Percentiles rank a stretch among this genome's conserved stretches.
phyloP scores from a whole-genome alignment of 2,888 invertebrate genomes.

The Anagyrus pseudococci region DNA sequence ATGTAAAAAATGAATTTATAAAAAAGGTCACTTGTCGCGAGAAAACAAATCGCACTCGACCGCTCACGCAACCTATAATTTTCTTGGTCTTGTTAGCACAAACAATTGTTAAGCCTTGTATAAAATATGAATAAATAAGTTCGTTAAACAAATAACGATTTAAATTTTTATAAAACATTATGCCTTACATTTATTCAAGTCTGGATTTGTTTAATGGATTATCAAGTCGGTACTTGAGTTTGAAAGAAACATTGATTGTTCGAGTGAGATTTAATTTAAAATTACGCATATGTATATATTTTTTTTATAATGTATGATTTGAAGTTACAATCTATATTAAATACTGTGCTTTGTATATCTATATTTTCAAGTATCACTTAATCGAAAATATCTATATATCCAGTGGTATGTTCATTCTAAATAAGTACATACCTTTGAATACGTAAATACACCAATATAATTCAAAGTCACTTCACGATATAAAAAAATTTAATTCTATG shows the following conservation, averaged over 20 bases:
- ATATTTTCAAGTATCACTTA: neutral
- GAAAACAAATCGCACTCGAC: too few species aligned
- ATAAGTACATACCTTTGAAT: neutral
- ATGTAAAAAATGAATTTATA: constrained; percentile 33
- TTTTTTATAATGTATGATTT: neutral
- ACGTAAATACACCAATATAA: too few species aligned
- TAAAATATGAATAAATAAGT: constrained; percentile 33
- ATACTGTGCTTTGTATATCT: constrained; percentile 5
- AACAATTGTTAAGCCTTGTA: constrained; percentile 25
- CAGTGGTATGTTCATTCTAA: neutral
- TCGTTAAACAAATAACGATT: constrained; percentile 31
- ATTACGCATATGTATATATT: neutral
- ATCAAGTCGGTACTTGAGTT: constrained; percentile 18
- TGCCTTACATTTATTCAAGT: constrained; percentile 27
- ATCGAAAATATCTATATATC: neutral
- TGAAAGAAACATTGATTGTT: neutral
- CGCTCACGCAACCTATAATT: too few species aligned
- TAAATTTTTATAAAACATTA: constrained; percentile 34
- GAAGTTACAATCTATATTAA: neutral
- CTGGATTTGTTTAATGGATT: constrained; percentile 26
- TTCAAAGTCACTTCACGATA: too few species aligned
- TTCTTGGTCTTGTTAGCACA: constrained; percentile 17
- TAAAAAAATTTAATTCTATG: too few species aligned
- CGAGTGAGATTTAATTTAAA: constrained; percentile 1
- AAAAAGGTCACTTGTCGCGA: constrained; percentile 24